Conservation (phyloP, 2,113 vertebrate genomes). For the Periophthalmus modestus region DNA sequence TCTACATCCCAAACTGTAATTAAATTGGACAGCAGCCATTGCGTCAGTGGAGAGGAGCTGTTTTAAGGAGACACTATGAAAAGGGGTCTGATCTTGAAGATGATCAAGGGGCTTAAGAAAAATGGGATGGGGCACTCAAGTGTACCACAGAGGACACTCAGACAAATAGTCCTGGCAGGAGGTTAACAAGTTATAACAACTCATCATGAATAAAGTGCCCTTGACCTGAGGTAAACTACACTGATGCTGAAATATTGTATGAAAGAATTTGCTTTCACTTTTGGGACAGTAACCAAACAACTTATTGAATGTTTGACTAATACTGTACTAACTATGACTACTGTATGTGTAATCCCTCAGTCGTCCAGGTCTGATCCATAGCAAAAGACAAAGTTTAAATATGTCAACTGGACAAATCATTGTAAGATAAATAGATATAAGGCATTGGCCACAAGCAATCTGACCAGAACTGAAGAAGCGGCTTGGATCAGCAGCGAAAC, state of each 20-base stretch:
- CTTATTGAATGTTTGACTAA: too few species aligned
- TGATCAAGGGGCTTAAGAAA: slow-evolving; percentile 16
- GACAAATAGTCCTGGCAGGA: slow-evolving; percentile 13
- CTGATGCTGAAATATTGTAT: too few species aligned
- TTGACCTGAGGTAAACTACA: not conserved
- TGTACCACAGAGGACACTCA: slow-evolving; percentile 6
- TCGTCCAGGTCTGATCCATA: too few species aligned
- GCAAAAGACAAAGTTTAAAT: too few species aligned
- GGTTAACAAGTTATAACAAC: slow-evolving; percentile 15
- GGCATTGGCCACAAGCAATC: too few species aligned
- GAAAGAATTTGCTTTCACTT: too few species aligned
- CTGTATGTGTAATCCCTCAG: too few species aligned
- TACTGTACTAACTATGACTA: not conserved
- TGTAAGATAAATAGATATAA: too few species aligned
- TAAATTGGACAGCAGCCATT: not conserved
- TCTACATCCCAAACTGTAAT: not conserved
- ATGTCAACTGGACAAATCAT: too few species aligned
- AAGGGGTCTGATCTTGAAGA: slow-evolving; percentile 15
- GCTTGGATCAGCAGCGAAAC: too few species aligned
- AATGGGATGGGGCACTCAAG: slow-evolving; percentile 15
- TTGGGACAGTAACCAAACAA: too few species aligned
- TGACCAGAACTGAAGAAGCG: too few species aligned
- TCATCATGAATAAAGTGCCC: slow-evolving; percentile 18
- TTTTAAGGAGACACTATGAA: not conserved
- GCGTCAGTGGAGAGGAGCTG: not conserved